Conservation (phyloP, 2,888 invertebrate genomes). For the Leptopilina syphax region DNA sequence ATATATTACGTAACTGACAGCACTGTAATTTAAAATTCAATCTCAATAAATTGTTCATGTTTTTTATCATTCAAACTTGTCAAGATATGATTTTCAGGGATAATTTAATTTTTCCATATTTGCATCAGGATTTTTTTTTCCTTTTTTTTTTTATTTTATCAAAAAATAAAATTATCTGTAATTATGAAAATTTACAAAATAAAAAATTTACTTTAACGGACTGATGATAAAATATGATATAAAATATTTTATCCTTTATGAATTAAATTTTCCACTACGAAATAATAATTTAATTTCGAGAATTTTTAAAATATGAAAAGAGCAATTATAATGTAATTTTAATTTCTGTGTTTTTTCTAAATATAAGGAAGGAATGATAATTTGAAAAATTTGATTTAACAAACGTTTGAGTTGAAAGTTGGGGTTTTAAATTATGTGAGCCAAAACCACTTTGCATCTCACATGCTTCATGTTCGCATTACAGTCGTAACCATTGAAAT, state of each 20-base stretch:
- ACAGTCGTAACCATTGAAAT: slow-evolving; percentile 25
- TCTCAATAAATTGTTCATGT: not conserved
- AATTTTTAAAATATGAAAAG: no score
- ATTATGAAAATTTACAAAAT: not conserved
- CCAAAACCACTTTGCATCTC: slow-evolving; percentile 13
- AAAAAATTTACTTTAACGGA: no score
- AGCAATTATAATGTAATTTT: not conserved
- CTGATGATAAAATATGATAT: no score
- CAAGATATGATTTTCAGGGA: not conserved
- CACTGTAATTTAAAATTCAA: not conserved
- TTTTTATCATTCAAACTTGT: not conserved
- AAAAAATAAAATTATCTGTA: not conserved
- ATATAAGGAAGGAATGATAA: not conserved
- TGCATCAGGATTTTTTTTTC: not conserved
- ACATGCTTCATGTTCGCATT: slow-evolving; percentile 11
- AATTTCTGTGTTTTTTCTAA: not conserved
- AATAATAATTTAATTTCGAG: no score
- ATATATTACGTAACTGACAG: slow-evolving; percentile 13
- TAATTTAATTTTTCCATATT: not conserved
- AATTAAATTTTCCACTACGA: no score
- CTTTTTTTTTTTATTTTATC: not conserved
- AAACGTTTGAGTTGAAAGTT: not conserved
- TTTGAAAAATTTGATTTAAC: not conserved
- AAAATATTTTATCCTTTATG: no score
- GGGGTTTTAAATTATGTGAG: slow-evolving; percentile 9